Evolutionary conservation across 2,797 vertebrate genomes (phyloP).

Genomic region (Lutjanus argentimaculatus): DNA sequence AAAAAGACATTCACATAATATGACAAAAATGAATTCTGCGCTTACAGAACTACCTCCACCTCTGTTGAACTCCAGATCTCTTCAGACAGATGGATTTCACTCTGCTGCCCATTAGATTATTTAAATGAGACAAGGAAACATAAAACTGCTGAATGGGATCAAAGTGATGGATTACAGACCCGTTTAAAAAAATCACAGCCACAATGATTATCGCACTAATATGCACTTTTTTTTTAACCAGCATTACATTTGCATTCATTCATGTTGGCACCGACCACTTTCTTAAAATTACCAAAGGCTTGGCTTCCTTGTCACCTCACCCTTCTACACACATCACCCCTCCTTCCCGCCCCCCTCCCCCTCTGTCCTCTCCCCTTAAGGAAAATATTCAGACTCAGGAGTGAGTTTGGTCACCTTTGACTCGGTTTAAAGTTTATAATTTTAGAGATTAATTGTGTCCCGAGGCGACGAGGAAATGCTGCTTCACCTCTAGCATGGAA

Average conservation of each 20-base stretch:
- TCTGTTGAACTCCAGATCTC: not conserved
- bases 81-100: not conserved
- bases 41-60: not conserved
- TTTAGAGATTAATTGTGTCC: constrained; percentile 33
- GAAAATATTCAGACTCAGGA: constrained; percentile 3
- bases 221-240: constrained; percentile 21
- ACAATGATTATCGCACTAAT: constrained; percentile 19
- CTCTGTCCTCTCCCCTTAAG: constrained; percentile 7
- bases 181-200: constrained; percentile 28
- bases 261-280: not conserved
- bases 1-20: not conserved
- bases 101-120: not conserved
- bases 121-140: constrained; percentile 7
- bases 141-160: constrained; percentile 39
- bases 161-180: constrained; percentile 33
- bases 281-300: constrained; percentile 8
- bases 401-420: constrained; percentile 32
- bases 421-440: constrained; percentile 36
- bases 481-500: constrained; percentile 46
- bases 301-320: constrained; percentile 20
- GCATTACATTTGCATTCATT: constrained; percentile 37
- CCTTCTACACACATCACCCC: not conserved
- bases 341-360: not conserved
- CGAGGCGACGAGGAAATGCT: not conserved
- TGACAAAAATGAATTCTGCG: not conserved